A percentile compares a stretch with the other conserved stretches of the same genome.
phyloP scores from a whole-genome alignment of 1,140 invertebrate species.

The Vanessa tameamea region DNA sequence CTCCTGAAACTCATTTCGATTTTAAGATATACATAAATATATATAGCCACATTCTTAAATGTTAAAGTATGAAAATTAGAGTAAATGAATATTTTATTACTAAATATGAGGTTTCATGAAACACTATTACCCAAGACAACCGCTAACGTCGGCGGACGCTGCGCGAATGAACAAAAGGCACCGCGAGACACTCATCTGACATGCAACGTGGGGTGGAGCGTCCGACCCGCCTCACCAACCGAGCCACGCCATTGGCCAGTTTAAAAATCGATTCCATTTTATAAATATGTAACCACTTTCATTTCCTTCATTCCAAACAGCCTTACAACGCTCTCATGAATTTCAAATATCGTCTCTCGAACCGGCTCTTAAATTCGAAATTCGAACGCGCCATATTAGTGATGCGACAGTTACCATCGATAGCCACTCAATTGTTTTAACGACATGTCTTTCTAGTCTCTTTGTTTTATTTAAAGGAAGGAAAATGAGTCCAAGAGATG shows the following conservation, averaged over 20 bases:
- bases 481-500: conserved; percentile 58
- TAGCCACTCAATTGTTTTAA: conserved; percentile 74
- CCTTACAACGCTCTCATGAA: conserved; percentile 23
- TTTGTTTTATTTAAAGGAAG: conserved; percentile 79
- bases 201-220: conserved; percentile 65
- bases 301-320: conserved; percentile 43
- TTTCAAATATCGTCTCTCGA: conserved; percentile 34
- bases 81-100: neutral
- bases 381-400: conserved; percentile 41
- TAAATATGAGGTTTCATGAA: neutral
- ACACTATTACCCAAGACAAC: conserved; percentile 18
- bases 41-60: neutral
- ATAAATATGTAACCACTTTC: conserved; percentile 79
- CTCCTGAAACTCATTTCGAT: too few species aligned
- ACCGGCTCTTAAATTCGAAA: conserved; percentile 42
- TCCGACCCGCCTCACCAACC: conserved; percentile 62
- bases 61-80: neutral
- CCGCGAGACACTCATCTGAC: conserved; percentile 67
- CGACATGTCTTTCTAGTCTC: conserved; percentile 74
- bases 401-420: conserved; percentile 47
- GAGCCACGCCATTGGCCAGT: conserved; percentile 69
- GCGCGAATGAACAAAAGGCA: conserved; percentile 72
- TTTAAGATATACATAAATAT: too few species aligned
- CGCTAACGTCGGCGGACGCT: conserved; percentile 53
- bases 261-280: conserved; percentile 81